Evolutionary conservation across 2,113 vertebrate genomes (phyloP).

Genomic region (Agapornis roseicollis): DNA sequence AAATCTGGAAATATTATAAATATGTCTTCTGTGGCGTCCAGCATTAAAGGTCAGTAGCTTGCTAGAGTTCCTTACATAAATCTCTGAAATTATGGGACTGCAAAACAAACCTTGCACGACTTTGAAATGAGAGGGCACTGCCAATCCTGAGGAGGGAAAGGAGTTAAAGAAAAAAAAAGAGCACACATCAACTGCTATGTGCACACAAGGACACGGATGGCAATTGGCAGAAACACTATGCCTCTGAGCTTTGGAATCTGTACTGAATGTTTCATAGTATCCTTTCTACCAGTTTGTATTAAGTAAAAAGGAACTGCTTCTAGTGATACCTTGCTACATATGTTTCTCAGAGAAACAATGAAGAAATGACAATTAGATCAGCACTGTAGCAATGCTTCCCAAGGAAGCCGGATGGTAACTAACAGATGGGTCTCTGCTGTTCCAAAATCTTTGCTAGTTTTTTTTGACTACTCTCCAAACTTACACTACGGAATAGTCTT

Average conservation of each 20-base stretch:
- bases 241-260: not conserved
- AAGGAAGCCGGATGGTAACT: not conserved
- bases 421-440: not conserved
- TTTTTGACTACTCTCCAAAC: not conserved
- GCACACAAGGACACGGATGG: not conserved
- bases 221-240: not conserved
- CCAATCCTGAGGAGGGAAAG: not conserved
- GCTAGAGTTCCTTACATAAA: not conserved
- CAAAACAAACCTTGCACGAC: not conserved
- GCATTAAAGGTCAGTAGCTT: conserved; percentile 87
- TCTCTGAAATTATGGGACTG: not conserved
- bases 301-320: not conserved
- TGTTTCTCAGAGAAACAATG: not conserved
- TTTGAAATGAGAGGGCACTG: not conserved
- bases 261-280: not conserved
- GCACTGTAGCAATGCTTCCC: not conserved
- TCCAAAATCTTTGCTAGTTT: not conserved
- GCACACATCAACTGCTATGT: not conserved
- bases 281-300: not conserved
- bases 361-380: not conserved
- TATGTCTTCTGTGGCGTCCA: conserved; percentile 94
- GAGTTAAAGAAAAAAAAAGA: not conserved
- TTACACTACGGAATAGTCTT: not conserved
- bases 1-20: conserved; percentile 95
- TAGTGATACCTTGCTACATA: not conserved